Percentiles rank a stretch among this genome's conserved stretches.
These are phyloP conservation scores for Daboia siamensis DNA, from an alignment of 2,113 vertebrate genomes.

Conservation along the genomic window DNA sequence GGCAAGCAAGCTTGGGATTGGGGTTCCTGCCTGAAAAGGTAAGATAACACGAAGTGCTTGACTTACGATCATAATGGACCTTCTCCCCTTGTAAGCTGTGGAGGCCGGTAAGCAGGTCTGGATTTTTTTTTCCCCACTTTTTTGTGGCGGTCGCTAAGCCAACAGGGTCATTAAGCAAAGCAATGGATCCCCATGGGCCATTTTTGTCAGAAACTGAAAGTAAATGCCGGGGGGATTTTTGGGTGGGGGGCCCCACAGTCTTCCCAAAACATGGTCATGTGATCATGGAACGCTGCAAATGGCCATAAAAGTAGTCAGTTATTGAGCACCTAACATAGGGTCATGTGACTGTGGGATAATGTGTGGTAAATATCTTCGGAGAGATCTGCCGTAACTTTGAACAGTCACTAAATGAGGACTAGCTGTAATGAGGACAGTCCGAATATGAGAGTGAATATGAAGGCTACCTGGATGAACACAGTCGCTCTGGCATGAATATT, in stretches of 20 bases:
- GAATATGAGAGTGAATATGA: background rate
- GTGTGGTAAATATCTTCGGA: background rate
- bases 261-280: background rate
- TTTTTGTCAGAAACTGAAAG: background rate
- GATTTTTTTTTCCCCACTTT: background rate
- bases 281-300: background rate
- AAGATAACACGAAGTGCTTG: background rate
- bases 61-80: background rate
- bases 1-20: background rate
- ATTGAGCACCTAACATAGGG: too few relatives aligned
- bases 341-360: background rate
- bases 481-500: background rate
- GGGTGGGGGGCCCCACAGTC: too few relatives aligned
- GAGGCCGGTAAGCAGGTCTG: fast-evolving
- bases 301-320: background rate
- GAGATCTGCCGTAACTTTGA: background rate
- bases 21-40: background rate
- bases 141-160: background rate
- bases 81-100: background rate
- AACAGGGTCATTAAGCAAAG: background rate
- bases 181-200: background rate
- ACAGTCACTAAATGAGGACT: background rate
- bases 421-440: background rate
- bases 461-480: background rate
- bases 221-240: background rate